Evolutionary conservation across 2,797 vertebrate genomes (phyloP).

Genomic region (Enteromius afrohamiltoni): DNA sequence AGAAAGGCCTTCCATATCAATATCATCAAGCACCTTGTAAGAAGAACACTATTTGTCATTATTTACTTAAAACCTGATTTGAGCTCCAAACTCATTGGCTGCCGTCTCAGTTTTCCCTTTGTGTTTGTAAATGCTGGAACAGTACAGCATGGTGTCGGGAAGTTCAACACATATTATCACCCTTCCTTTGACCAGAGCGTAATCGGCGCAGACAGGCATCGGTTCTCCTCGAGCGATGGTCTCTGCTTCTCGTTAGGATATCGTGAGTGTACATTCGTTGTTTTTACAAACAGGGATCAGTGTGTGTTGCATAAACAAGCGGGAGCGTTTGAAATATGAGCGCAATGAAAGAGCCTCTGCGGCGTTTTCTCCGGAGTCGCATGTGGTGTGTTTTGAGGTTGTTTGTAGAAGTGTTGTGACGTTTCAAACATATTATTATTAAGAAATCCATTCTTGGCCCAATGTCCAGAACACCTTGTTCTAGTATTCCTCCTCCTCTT

Average conservation of each 20-base stretch:
- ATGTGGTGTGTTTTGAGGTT: constrained; percentile 19
- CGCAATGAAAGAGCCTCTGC: constrained; percentile 11
- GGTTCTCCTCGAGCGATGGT: constrained; percentile 7
- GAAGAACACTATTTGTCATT: constrained; percentile 32
- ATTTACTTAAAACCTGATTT: constrained; percentile 43
- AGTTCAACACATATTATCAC: constrained; percentile 38
- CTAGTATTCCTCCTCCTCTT: constrained; percentile 3
- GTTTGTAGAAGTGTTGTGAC: constrained; percentile 36
- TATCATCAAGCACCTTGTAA: constrained; percentile 36
- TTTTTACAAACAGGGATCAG: constrained; percentile 37
- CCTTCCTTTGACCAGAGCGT: constrained; percentile 7
- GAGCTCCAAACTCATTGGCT: constrained; percentile 24
- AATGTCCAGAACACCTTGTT: constrained; percentile 37
- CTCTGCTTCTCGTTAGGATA: constrained; percentile 50
- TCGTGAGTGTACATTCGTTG: constrained; percentile 18
- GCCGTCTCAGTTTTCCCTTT: constrained; percentile 30
- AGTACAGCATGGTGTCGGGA: not conserved
- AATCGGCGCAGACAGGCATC: constrained; percentile 38
- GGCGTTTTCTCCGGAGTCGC: constrained; percentile 23
- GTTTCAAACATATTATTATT: constrained; percentile 26
- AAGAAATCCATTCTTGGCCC: constrained; percentile 20
- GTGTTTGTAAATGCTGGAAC: constrained; percentile 44
- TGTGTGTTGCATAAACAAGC: constrained; percentile 32
- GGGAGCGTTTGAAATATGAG: constrained; percentile 43
- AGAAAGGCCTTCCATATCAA: constrained; percentile 35